phyloP scores from a whole-genome alignment of 2,888 invertebrate species.

The Mythimna albipuncta region DNA sequence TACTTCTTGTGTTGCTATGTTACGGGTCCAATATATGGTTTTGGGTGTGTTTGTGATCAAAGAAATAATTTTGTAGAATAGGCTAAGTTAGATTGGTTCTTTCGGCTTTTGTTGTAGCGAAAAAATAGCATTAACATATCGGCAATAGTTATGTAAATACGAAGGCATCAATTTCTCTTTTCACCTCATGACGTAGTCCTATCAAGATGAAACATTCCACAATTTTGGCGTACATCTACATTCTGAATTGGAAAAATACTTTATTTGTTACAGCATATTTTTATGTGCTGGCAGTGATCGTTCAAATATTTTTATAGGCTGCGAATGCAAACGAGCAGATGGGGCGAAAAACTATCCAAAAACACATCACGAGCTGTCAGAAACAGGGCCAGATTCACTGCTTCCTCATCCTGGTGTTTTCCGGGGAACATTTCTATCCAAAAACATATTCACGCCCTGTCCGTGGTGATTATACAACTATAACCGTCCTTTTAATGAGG shows the following conservation, averaged over 20 bases:
- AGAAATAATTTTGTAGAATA: constrained; percentile 24
- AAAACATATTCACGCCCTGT: not conserved
- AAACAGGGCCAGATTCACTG: constrained; percentile 32
- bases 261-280: constrained; percentile 47
- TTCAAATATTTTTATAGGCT: constrained; percentile 55
- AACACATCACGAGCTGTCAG: constrained; percentile 21
- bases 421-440: not conserved
- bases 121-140: constrained; percentile 31
- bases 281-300: constrained; percentile 47
- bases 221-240: constrained; percentile 21
- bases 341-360: constrained; percentile 33
- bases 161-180: constrained; percentile 36
- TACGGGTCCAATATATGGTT: constrained; percentile 26
- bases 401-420: constrained; percentile 19
- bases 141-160: constrained; percentile 51
- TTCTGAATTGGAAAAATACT: constrained; percentile 45
- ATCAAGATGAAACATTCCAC: constrained; percentile 44
- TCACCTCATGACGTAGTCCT: constrained; percentile 34
- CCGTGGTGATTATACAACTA: not conserved
- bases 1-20: constrained; percentile 40
- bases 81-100: not conserved
- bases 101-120: constrained; percentile 8
- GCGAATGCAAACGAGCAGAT: constrained; percentile 42
- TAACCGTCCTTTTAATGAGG: not conserved
- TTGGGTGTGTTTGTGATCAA: constrained; percentile 39